Evolutionary conservation across 2,888 invertebrate species (phyloP).

Genomic region (Drosophila gaucha): DNA sequence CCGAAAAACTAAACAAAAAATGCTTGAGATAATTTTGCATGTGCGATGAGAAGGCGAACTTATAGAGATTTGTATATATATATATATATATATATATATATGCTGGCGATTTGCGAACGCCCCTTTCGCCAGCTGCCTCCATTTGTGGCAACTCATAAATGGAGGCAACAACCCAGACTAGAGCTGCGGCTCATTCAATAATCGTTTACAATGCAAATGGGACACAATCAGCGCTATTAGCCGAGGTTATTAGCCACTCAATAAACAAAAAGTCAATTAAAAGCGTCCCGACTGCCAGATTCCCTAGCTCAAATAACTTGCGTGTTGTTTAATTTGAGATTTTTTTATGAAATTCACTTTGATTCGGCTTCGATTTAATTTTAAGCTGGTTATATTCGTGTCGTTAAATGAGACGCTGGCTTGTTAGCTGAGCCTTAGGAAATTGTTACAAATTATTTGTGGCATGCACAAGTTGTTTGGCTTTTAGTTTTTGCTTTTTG

Average conservation of each 20-base stretch:
- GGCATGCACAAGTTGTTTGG: conserved; percentile 40
- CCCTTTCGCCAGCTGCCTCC: conserved; percentile 20
- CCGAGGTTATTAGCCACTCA: conserved; percentile 51
- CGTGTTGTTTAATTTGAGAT: no score
- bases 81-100: neutral
- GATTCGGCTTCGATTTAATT: conserved; percentile 1
- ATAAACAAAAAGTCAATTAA: conserved; percentile 49
- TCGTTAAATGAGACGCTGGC: neutral
- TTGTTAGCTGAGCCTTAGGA: conserved; percentile 31
- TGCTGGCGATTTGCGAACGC: neutral
- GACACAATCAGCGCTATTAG: conserved; percentile 52
- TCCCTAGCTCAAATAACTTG: neutral
- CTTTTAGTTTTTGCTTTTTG: conserved; percentile 36
- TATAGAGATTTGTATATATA: conserved; percentile 7
- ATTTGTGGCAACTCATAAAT: conserved; percentile 24
- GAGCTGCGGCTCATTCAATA: conserved; percentile 26
- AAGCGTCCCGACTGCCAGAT: conserved; percentile 4
- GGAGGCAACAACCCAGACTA: conserved; percentile 42
- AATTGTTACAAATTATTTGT: conserved; percentile 64
- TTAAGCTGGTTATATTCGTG: neutral
- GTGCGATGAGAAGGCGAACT: conserved; percentile 22
- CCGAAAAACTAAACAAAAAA: conserved; percentile 26
- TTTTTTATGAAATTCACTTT: neutral
- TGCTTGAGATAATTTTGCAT: conserved; percentile 25
- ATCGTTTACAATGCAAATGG: conserved; percentile 46